Evolutionary conservation across 2,797 vertebrate genomes (phyloP).

Genomic region (Lates japonicus): DNA sequence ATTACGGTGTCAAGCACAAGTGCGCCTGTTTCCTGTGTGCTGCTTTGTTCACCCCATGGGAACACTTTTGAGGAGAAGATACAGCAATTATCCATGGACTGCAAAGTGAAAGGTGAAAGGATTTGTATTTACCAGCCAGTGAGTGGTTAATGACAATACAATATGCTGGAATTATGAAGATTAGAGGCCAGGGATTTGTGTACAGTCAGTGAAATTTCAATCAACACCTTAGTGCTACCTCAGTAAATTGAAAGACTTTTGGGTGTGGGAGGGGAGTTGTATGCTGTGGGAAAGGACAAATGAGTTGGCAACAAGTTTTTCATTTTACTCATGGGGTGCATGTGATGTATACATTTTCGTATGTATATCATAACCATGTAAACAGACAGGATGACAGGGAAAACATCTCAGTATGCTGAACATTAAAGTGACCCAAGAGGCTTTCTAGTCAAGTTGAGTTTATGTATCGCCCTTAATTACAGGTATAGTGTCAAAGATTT

Average conservation of each 20-base stretch:
- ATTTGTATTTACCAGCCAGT: constrained; percentile 76
- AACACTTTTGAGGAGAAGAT: constrained; percentile 70
- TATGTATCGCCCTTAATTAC: constrained; percentile 39
- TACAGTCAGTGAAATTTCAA: constrained; percentile 67
- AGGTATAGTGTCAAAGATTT: constrained; percentile 14
- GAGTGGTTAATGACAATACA: constrained; percentile 80
- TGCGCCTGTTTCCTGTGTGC: constrained; percentile 54
- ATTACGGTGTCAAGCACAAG: constrained; percentile 68
- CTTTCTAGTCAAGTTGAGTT: background rate
- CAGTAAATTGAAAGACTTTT: constrained; percentile 49
- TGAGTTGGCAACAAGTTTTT: constrained; percentile 13
- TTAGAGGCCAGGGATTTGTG: constrained; percentile 72
- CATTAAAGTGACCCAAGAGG: constrained; percentile 10
- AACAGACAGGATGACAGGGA: constrained; percentile 10
- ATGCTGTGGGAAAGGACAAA: constrained; percentile 41
- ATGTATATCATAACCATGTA: background rate
- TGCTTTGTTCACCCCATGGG: constrained; percentile 63
- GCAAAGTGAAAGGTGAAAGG: constrained; percentile 76
- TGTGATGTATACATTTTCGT: constrained; percentile 7
- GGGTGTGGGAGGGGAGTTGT: constrained; percentile 11
- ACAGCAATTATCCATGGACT: constrained; percentile 78
- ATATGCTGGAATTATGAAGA: constrained; percentile 77
- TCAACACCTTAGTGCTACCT: constrained; percentile 59
- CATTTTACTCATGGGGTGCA: constrained; percentile 11
- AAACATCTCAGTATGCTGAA: constrained; percentile 3